Evolutionary conservation across 2,113 vertebrate genomes (phyloP).

Genomic region (Lota lota): DNA sequence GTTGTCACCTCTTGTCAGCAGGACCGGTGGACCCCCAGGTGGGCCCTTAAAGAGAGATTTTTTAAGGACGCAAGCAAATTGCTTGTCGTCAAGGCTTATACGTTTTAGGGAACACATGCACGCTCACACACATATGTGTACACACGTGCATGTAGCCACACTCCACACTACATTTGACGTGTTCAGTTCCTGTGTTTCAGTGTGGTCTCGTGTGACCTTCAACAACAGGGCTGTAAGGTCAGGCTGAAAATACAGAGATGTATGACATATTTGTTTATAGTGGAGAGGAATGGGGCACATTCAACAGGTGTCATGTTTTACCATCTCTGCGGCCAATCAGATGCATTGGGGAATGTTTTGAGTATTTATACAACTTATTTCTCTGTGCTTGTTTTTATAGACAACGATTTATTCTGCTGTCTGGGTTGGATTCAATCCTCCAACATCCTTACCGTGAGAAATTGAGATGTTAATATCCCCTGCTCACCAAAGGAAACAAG

Average conservation of each 20-base stretch:
- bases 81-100: conserved; percentile 30
- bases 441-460: no score
- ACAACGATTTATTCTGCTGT: no score
- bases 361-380: no score
- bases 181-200: no score
- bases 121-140: not conserved
- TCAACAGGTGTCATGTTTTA: conserved; percentile 48
- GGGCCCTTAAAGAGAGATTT: not conserved
- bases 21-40: conserved; percentile 33
- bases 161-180: no score
- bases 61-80: conserved; percentile 19
- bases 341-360: no score
- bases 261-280: conserved; percentile 21
- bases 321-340: not conserved
- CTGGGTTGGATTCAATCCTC: no score
- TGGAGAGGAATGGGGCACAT: conserved; percentile 21
- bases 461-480: no score
- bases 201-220: not conserved
- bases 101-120: not conserved
- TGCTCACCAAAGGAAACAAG: no score
- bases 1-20: conserved; percentile 47
- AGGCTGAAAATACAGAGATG: conserved; percentile 2
- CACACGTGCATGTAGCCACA: no score
- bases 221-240: not conserved
- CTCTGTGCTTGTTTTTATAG: no score